Evolutionary conservation across 2,113 vertebrate genomes (phyloP).

Genomic region (Terrapene triunguis): DNA sequence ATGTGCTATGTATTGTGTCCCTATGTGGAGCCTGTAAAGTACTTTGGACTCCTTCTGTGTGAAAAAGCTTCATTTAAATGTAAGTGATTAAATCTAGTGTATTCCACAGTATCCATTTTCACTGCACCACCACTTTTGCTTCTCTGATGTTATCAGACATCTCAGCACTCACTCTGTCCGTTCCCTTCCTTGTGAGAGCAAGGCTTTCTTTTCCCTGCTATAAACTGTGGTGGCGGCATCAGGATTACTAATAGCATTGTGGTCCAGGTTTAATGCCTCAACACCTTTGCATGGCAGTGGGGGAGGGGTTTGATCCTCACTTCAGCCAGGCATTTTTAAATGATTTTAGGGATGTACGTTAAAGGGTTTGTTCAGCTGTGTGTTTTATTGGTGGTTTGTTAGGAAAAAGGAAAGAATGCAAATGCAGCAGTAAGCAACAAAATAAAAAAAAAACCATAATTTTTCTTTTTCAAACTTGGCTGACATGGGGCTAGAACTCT

Average conservation of each 20-base stretch:
- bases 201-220: slow-evolving; percentile 52
- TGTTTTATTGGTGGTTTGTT: neutral
- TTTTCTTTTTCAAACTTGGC: neutral
- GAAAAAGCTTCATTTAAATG: slow-evolving; percentile 76
- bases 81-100: slow-evolving; percentile 77
- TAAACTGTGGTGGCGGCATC: neutral
- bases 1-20: neutral
- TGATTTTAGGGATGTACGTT: neutral
- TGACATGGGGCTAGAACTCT: neutral
- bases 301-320: slow-evolving; percentile 20
- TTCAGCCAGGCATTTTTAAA: slow-evolving; percentile 21
- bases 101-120: slow-evolving; percentile 72
- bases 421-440: neutral
- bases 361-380: neutral
- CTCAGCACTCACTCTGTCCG: slow-evolving; percentile 66
- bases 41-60: slow-evolving; percentile 61
- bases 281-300: slow-evolving; percentile 14
- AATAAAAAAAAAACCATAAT: neutral
- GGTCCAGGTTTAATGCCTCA: slow-evolving; percentile 30
- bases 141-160: slow-evolving; percentile 66
- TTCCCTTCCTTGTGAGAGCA: slow-evolving; percentile 57
- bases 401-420: neutral
- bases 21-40: neutral
- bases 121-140: slow-evolving; percentile 71
- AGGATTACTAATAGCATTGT: slow-evolving; percentile 31